A percentile compares a stretch with the other conserved stretches of the same genome.
These are phyloP conservation scores for Cybosia mesomella DNA, from an alignment of 2,888 invertebrate species.

Conservation along the genomic window DNA sequence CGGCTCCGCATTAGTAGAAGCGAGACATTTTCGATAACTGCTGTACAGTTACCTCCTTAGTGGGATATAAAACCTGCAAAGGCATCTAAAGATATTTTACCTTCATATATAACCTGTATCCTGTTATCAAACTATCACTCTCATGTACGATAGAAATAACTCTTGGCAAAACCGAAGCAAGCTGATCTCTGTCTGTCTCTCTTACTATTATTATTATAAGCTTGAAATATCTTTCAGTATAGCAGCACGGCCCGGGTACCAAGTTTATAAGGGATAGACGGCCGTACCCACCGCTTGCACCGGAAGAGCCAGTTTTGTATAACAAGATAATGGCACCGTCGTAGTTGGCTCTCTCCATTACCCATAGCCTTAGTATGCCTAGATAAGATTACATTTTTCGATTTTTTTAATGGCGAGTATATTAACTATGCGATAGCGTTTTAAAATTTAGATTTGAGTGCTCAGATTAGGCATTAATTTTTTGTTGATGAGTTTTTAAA, in stretches of 20 bases:
- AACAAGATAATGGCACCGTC: slow-evolving; percentile 47
- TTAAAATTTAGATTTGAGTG: not conserved
- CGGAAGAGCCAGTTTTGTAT: slow-evolving; percentile 48
- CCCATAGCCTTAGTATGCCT: not conserved
- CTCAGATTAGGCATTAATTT: not conserved
- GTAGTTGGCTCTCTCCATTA: slow-evolving; percentile 8
- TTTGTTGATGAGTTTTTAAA: not conserved
- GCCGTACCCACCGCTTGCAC: slow-evolving; percentile 41
- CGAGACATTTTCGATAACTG: too few relatives aligned
- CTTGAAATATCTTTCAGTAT: not conserved
- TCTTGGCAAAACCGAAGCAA: too few relatives aligned
- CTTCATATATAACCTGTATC: too few relatives aligned
- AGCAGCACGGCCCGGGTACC: not conserved
- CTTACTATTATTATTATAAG: too few relatives aligned
- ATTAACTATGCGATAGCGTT: not conserved
- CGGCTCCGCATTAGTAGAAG: too few relatives aligned
- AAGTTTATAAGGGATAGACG: slow-evolving; percentile 9
- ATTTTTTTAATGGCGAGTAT: not conserved
- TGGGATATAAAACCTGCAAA: too few relatives aligned
- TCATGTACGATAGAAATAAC: too few relatives aligned
- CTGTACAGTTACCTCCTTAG: too few relatives aligned
- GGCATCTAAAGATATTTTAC: too few relatives aligned
- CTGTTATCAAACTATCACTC: too few relatives aligned
- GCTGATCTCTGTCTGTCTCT: too few relatives aligned
- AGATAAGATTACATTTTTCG: not conserved